phyloP scores from a whole-genome alignment of 2,797 vertebrate genomes.

The Hipposideros larvatus region DNA sequence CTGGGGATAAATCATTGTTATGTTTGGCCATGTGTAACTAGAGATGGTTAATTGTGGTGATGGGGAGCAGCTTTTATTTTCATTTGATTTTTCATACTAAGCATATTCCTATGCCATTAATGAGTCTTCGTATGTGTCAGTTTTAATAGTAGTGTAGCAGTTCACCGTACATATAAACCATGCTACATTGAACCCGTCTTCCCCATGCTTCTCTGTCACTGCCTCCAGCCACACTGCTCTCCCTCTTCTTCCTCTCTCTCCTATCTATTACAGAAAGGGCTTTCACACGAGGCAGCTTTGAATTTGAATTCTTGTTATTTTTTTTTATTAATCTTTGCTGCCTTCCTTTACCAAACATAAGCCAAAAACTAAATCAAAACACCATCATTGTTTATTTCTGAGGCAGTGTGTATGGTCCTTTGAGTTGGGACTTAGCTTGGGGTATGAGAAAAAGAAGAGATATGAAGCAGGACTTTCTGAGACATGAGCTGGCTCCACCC shows the following conservation, averaged over 20 bases:
- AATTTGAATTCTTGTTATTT: background rate
- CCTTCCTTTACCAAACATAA: background rate
- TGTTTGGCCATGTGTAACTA: background rate
- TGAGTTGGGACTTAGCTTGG: background rate
- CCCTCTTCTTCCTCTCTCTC: background rate
- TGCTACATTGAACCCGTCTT: fast-evolving
- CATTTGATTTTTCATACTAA: background rate
- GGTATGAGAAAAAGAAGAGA: background rate
- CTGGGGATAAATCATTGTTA: background rate
- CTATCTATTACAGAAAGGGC: background rate
- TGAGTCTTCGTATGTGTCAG: background rate
- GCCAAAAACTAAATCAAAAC: background rate
- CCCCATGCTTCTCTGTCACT: background rate
- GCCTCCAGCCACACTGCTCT: background rate
- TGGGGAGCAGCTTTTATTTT: background rate
- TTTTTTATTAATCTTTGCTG: background rate
- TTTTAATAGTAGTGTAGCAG: background rate
- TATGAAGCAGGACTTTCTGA: background rate
- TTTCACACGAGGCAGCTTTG: background rate
- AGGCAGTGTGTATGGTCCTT: background rate
- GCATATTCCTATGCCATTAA: background rate
- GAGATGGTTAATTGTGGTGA: background rate
- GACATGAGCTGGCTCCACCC: background rate
- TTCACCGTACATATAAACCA: background rate
- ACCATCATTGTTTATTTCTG: background rate